Evolutionary conservation across 2,797 vertebrate genomes (phyloP), one percentile per base, ranked within the genome.

Genomic region (Diplodus sargus): DNA sequence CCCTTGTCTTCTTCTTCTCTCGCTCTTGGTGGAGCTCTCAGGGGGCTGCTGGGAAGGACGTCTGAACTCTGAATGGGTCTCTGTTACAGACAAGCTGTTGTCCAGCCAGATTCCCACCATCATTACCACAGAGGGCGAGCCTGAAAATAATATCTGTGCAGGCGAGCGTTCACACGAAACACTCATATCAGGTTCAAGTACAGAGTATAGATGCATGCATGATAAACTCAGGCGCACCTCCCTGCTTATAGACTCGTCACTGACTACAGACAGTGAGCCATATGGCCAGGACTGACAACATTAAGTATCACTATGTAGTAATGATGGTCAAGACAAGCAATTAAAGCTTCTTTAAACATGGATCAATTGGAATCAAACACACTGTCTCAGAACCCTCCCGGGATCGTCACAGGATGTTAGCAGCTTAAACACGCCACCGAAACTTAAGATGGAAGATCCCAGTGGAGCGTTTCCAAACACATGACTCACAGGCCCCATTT

Each of bases 21-120:
- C 67, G 72, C 71, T 84, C 71, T 84, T 66, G 17, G 60, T 84
- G 59, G 45, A 54, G 39, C 17, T 85, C 90, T 76, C 66, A 25
- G 39, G 68, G 71, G 76, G 61, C 60, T 84, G 74, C 83, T 85
- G 86, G 88, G 90, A 90, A 90, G 79, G 80, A 90, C 74, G 68
- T 81, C 64, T 85, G 70, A 86, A 51, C 4, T 56, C 71, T 91
- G 85, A 93, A 91, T 87, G 68, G 74, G 52, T 86, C 85, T 90
- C 87, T 90, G 86, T 93, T 93, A 85, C 84, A 20, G 43, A 80
- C 52, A 80, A 87, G 75, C 82, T 85, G 79, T 66, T 84, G 58
- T 90, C 83, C 83, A 74, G 84, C 68, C 58, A 74, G 80, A 87
- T 87, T 90, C 89, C 83, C 90, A 92, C 79, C 76, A 85, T 81